These are phyloP conservation scores for Pantelozetes paolii DNA, from an alignment of 2,888 invertebrate genomes.

Conservation along the genomic window DNA sequence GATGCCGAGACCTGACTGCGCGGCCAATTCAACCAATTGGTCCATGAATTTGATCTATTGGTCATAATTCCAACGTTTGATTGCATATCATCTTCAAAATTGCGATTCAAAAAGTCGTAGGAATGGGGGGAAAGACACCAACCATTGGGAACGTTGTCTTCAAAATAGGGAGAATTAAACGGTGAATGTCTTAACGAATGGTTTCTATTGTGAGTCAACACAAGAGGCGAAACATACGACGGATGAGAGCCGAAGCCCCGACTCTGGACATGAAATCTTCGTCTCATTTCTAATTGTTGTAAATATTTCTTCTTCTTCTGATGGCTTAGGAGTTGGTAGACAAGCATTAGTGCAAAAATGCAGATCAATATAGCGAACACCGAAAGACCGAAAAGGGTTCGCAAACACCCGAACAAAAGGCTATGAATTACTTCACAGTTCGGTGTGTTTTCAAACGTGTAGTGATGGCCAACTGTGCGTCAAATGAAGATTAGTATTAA, in stretches of 20 bases:
- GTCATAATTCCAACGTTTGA: not conserved
- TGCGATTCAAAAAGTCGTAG: not conserved
- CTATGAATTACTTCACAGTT: slow-evolving; percentile 88
- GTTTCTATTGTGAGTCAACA: not conserved
- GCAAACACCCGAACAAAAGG: slow-evolving; percentile 76
- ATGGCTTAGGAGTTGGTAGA: slow-evolving; percentile 80
- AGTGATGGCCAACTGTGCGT: slow-evolving; percentile 54
- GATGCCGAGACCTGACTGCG: slow-evolving; percentile 1
- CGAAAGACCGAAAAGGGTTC: slow-evolving; percentile 84
- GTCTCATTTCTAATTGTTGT: slow-evolving; percentile 62
- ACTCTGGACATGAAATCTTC: slow-evolving; percentile 34
- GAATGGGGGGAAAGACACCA: slow-evolving; percentile 16
- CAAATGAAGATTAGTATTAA: not conserved
- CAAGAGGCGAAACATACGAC: not conserved
- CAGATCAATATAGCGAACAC: slow-evolving; percentile 84
- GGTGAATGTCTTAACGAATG: slow-evolving; percentile 11
- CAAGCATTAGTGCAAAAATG: slow-evolving; percentile 86
- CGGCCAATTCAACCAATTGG: slow-evolving; percentile 31
- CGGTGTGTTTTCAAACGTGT: slow-evolving; percentile 78
- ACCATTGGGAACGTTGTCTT: not conserved
- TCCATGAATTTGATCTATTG: slow-evolving; percentile 5
- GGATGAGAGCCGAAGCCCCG: not conserved
- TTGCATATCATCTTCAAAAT: slow-evolving; percentile 10
- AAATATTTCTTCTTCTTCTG: slow-evolving; percentile 92
- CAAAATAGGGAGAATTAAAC: not conserved